Evolutionary conservation across 2,888 invertebrate species (phyloP).

Genomic region (Oscheius myriophilus): DNA sequence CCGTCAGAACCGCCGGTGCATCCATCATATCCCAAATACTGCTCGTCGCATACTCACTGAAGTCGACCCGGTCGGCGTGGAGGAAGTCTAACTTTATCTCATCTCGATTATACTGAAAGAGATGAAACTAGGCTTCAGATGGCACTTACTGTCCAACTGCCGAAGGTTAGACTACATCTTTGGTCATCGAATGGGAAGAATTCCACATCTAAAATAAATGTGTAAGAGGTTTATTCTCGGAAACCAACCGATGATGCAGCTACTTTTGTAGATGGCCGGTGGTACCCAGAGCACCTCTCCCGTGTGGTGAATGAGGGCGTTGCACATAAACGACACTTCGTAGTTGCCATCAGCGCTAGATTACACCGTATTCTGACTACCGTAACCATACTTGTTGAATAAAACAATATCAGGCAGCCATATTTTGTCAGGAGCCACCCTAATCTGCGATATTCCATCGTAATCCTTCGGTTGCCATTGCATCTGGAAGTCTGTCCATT

Average conservation of each 20-base stretch:
- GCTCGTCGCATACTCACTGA: conserved; percentile 74
- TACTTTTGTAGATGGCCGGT: conserved; percentile 97
- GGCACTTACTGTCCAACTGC: conserved; percentile 84
- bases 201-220: conserved; percentile 60
- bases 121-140: background rate
- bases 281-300: conserved; percentile 93
- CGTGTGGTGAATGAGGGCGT: conserved; percentile 92
- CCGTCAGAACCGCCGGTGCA: conserved; percentile 82
- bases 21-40: conserved; percentile 99
- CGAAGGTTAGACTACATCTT: conserved; percentile 98
- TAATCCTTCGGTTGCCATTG: conserved; percentile 70
- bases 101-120: conserved; percentile 65
- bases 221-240: background rate
- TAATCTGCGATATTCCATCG: conserved; percentile 69
- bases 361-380: background rate
- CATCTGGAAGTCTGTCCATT: conserved; percentile 70
- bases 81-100: conserved; percentile 82
- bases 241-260: conserved; percentile 93
- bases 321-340: conserved; percentile 98
- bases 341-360: conserved; percentile 98
- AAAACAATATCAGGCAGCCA: conserved; percentile 72
- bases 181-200: conserved; percentile 76
- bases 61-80: conserved; percentile 79
- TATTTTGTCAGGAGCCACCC: conserved; percentile 72
- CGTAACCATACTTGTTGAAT: conserved; percentile 71